Base-by-base conservation (phyloP, 2,797 vertebrate genomes). In the Botia kubotai region DNA sequence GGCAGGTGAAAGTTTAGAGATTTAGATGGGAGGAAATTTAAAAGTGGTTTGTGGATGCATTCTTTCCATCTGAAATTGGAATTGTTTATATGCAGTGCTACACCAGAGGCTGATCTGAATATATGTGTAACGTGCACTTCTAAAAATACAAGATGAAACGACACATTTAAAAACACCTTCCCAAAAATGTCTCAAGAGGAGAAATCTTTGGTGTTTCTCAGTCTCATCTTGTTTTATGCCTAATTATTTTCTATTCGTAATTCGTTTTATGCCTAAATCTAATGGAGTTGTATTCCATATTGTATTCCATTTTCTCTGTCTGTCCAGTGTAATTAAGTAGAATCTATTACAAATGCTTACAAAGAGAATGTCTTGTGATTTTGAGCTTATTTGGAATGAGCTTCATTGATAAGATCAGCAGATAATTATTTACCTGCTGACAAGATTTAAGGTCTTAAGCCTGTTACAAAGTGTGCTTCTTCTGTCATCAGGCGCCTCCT, bases 401-500 rank as follows among this genome's bases (percentile, higher is more conserved):
- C 29, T 52, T 79, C 16, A 36, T 14, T 70, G 48, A 16, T 33
- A 36, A 36, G 0, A 21, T 62, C 8, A 46, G 43, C 26, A 60
- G 43, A 48, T 69, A 36, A 36, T 58, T 19, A 29, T 76, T 50
- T 76, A 50, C 19, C 66, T 19, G n/a, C 17, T 66, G 19, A 72
- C 71, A 43, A 1, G 60, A 29, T 69, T 76, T 7, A 70, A 57
- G 58, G 50, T 29, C 26, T 72, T n/a, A 58, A 46, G 1, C 43
- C 16, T 75, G 53, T 46, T 29, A 69, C 65, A 52, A n/a, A 3
- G 2, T 19, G 0, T 43, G 16, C 77, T 46, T 82, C 16, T 76
- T 74, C 7, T 75, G 39, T 87, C 92, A 62, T 48, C 88, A 99
- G 97, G 98, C 73, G 96, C 97, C 70, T 98, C 97, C 66, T 99